Conservation (phyloP, 2,888 invertebrate species). For the Deroplatys truncata region DNA sequence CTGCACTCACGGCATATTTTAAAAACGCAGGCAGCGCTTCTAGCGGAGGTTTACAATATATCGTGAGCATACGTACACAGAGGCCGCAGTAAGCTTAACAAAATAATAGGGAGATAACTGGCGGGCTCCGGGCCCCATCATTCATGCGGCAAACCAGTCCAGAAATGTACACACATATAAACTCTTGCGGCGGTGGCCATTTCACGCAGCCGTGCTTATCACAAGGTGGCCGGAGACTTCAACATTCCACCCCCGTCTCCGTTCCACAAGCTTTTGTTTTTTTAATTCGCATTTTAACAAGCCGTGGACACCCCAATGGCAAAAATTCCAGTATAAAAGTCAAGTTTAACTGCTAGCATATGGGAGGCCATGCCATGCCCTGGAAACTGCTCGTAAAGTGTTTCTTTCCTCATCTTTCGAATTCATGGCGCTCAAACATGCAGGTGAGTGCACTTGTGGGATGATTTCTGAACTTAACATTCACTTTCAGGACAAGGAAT, state of each 20-base stretch:
- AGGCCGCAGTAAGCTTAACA: neutral
- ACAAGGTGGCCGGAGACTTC: slow-evolving; percentile 9
- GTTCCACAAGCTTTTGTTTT: neutral
- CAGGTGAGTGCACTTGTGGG: too few relatives aligned
- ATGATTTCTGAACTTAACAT: too few relatives aligned
- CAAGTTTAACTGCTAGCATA: neutral
- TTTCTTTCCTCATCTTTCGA: neutral
- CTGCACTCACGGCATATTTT: neutral
- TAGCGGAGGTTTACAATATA: neutral
- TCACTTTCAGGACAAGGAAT: too few relatives aligned
- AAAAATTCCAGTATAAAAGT: neutral
- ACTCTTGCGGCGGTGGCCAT: neutral
- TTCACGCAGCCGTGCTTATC: slow-evolving; percentile 4
- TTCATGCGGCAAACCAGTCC: neutral
- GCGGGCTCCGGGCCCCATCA: neutral
- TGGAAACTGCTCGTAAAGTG: neutral
- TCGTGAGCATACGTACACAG: neutral
- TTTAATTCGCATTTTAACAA: slow-evolving; percentile 13
- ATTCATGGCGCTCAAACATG: neutral
- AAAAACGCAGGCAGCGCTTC: neutral
- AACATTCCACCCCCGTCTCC: slow-evolving; percentile 5
- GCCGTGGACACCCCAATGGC: neutral
- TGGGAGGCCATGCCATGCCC: neutral
- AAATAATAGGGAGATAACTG: slow-evolving; percentile 1
- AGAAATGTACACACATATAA: slow-evolving; percentile 14